These are phyloP conservation scores for Agrypnus murinus DNA, from an alignment of 2,888 invertebrate genomes.

Conservation along the genomic window DNA sequence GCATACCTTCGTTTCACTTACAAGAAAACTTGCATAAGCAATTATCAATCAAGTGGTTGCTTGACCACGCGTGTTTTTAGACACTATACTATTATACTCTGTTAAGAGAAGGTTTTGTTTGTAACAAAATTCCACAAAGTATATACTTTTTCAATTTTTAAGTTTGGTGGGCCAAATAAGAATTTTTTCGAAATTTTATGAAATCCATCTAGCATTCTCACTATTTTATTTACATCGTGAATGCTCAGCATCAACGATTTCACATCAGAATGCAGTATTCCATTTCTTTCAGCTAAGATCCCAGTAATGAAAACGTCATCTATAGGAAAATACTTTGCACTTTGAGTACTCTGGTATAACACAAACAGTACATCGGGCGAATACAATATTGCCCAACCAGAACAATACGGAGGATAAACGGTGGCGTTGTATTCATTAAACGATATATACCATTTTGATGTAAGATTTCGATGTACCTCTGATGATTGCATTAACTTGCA, in stretches of 20 bases:
- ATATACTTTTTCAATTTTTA: constrained; percentile 71
- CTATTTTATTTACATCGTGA: constrained; percentile 16
- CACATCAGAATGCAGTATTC: constrained; percentile 74
- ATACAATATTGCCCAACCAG: constrained; percentile 79
- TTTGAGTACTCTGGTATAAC: constrained; percentile 75
- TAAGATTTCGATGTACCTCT: constrained; percentile 77
- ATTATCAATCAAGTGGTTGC: too few species aligned
- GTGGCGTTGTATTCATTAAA: constrained; percentile 77
- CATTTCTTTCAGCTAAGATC: constrained; percentile 74
- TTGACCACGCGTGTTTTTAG: too few species aligned
- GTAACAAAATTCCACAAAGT: constrained; percentile 72
- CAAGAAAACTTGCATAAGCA: too few species aligned
- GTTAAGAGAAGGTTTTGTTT: too few species aligned
- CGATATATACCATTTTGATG: constrained; percentile 86
- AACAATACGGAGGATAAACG: constrained; percentile 85
- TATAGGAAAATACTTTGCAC: constrained; percentile 81
- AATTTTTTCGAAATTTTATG: constrained; percentile 67
- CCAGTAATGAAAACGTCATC: constrained; percentile 84
- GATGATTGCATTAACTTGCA: constrained; percentile 73
- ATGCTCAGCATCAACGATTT: constrained; percentile 36
- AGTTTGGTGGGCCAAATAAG: constrained; percentile 75
- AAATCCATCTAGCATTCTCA: constrained; percentile 31
- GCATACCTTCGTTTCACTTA: too few species aligned
- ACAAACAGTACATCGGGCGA: constrained; percentile 75
- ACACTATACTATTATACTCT: too few species aligned